Evolutionary conservation across 2,113 vertebrate species (phyloP), one percentile per base, ranked within the genome.

Genomic region (Psilopsiagon aymara): DNA sequence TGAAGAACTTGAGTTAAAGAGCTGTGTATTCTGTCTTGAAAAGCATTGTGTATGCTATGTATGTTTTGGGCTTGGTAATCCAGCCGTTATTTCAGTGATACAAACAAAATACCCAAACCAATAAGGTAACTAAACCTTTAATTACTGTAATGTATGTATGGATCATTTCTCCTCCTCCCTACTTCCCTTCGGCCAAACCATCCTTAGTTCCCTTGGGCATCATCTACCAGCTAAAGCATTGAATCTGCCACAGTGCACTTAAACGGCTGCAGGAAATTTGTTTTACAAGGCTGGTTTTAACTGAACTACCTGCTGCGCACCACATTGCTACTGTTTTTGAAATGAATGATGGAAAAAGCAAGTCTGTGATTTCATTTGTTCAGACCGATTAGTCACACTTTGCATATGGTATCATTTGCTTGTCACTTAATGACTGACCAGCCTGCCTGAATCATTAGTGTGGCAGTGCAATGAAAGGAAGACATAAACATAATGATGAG

Each of bases 361-460:
- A 99, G 98, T 98, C 99, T 98, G 98, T 99, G 99, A 99, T 99
- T 99, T 99, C 99, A 98, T 99, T 98, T 98, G 98, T 98, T 99
- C 99, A 98, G 98, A 98, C 96, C 97, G 97, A 98, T 98, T 98
- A 98, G 98, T 98, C 98, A 98, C 98, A 97, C 97, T 57, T 97
- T 98, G 97, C 98, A 98, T 98, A 99, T 98, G 98, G 98, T 99
- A 99, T 99, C 98, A 99, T 99, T 99, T 99, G 98, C 98, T 98
- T 98, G 99, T 99, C 99, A 99, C 98, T 98, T 99, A 99, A 99
- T 99, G 98, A 99, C 98, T 98, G 98, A 98, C 99, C 99, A 98
- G 98, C 97, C 98, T 98, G 98, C 98, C 98, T 98, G 98, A 97
- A 98, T 98, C 98, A 98, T 98, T 98, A 98, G 98, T 96, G 98